These are phyloP conservation scores for Papilio glaucus DNA, from an alignment of 1,140 invertebrate species.

Conservation along the genomic window DNA sequence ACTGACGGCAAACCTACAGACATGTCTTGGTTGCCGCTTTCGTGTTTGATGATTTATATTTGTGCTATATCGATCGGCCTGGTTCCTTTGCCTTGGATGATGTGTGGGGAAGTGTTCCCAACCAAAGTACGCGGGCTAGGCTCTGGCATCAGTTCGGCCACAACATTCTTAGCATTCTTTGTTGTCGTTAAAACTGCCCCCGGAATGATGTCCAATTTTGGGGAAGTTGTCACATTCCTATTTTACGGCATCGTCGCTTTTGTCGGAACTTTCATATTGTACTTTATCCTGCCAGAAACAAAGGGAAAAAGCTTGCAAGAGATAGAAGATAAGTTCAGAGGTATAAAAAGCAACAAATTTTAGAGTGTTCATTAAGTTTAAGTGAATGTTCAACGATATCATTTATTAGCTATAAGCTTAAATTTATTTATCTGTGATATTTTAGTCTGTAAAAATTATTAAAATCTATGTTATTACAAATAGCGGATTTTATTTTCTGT, in stretches of 20 bases:
- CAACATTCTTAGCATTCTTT: conserved; percentile 88
- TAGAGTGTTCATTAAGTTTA: conserved; percentile 51
- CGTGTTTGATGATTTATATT: conserved; percentile 84
- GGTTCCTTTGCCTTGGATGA: conserved; percentile 88
- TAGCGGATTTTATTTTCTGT: too few species aligned
- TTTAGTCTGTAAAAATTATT: conserved; percentile 48
- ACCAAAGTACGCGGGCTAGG: conserved; percentile 84
- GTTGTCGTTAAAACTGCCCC: conserved; percentile 88
- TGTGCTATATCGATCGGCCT: conserved; percentile 84
- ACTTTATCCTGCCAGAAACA: conserved; percentile 90
- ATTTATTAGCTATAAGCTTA: conserved; percentile 56
- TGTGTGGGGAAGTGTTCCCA: conserved; percentile 87
- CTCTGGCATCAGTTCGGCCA: conserved; percentile 85
- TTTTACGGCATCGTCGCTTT: conserved; percentile 87
- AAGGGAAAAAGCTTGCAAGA: conserved; percentile 91
- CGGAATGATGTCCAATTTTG: conserved; percentile 84
- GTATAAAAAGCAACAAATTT: conserved; percentile 56
- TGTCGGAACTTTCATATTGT: conserved; percentile 86
- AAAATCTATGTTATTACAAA: too few species aligned
- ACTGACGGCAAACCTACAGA: conserved; percentile 57
- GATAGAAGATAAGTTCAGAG: conserved; percentile 85
- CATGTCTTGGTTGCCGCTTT: conserved; percentile 81
- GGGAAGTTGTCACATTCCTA: conserved; percentile 86
- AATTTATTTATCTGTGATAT: conserved; percentile 65
- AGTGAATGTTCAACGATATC: conserved; percentile 45